phyloP scores from a whole-genome alignment of 2,797 vertebrate genomes.

The Rhinogobio ventralis region DNA sequence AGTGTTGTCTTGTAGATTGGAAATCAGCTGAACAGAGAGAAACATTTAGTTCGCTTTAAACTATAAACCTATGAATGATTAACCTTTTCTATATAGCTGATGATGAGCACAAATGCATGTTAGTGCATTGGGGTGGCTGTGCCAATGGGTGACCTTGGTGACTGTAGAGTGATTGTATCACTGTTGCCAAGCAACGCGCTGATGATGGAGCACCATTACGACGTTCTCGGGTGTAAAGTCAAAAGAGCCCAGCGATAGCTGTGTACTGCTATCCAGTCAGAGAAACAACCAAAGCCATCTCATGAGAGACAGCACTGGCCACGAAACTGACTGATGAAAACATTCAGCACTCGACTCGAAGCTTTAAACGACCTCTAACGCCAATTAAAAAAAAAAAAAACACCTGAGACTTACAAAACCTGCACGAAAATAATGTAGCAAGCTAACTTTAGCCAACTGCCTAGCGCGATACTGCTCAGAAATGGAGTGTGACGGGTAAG shows the following conservation, averaged over 20 bases:
- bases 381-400: background rate
- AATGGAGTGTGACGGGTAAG: conserved; percentile 61
- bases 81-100: background rate
- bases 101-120: background rate
- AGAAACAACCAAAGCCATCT: background rate
- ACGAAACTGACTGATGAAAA: background rate
- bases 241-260: background rate
- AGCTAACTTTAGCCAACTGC: conserved; percentile 53
- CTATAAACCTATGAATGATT: background rate
- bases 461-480: conserved; percentile 30
- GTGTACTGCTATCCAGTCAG: conserved; percentile 8
- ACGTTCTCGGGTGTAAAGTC: conserved; percentile 12
- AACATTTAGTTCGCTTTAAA: background rate
- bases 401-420: background rate
- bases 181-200: conserved; percentile 32
- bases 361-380: background rate
- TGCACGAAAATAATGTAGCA: conserved; percentile 41
- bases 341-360: background rate
- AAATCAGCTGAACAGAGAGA: background rate
- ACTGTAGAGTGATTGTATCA: background rate
- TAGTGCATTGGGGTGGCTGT: background rate
- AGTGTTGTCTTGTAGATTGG: background rate
- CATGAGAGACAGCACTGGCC: background rate
- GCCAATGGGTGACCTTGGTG: background rate
- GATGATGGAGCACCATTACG: conserved; percentile 23